phyloP scores from a whole-genome alignment of 1,140 invertebrate species.

The Ceratitis capitata region DNA sequence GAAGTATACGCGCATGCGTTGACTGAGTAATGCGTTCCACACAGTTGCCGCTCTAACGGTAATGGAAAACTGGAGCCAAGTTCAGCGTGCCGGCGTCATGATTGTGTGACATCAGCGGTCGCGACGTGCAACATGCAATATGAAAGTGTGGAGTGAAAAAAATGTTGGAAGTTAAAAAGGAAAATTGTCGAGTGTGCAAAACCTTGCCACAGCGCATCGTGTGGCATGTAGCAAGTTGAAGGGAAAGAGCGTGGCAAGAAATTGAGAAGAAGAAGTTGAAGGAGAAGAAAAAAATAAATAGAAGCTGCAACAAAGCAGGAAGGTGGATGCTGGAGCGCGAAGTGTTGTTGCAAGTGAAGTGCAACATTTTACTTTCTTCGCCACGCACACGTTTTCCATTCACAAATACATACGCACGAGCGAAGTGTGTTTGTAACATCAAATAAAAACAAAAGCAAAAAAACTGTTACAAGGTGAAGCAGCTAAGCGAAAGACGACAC shows the following conservation, averaged over 20 bases:
- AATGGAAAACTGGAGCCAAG: constrained; percentile 40
- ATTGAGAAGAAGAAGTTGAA: neutral
- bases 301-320: neutral
- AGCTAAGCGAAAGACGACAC: neutral
- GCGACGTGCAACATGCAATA: neutral
- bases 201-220: neutral
- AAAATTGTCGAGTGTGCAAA: neutral
- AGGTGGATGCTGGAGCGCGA: neutral
- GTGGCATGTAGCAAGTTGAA: neutral
- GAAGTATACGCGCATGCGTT: neutral
- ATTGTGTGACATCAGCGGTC: neutral
- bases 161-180: neutral
- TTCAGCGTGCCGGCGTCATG: constrained; percentile 15
- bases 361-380: constrained; percentile 18
- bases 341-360: neutral
- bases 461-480: constrained; percentile 39
- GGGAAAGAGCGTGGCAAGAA: neutral
- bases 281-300: neutral
- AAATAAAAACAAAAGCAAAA: constrained; percentile 4
- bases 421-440: neutral
- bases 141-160: neutral
- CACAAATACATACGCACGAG: neutral
- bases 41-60: neutral
- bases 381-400: neutral
- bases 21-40: constrained; percentile 8